phyloP scores from a whole-genome alignment of 2,888 invertebrate genomes.

The Macroteleia sp. region DNA sequence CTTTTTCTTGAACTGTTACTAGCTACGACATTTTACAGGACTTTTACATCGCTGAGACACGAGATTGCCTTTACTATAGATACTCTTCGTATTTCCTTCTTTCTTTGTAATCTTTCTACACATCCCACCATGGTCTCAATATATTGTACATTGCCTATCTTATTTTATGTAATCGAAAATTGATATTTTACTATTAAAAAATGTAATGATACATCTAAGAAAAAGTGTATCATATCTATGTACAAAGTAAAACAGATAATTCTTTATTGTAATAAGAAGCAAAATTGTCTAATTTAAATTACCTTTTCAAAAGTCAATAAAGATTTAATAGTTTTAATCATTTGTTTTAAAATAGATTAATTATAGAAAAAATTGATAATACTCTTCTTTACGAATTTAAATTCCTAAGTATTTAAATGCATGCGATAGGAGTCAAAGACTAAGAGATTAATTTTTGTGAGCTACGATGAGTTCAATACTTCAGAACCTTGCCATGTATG shows the following conservation, averaged over 20 bases:
- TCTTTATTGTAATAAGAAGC: too few species aligned
- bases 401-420: conserved; percentile 16
- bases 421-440: conserved; percentile 33
- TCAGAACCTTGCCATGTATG: conserved; percentile 44
- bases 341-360: too few species aligned
- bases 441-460: conserved; percentile 51
- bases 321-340: too few species aligned
- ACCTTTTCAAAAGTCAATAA: too few species aligned
- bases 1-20: conserved; percentile 69
- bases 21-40: conserved; percentile 71
- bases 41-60: conserved; percentile 74
- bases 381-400: neutral
- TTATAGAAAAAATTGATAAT: neutral
- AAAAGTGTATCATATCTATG: too few species aligned
- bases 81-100: too few species aligned
- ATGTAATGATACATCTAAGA: too few species aligned
- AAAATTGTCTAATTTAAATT: too few species aligned
- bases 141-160: conserved; percentile 32
- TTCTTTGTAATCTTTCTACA: conserved; percentile 59
- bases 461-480: conserved; percentile 50
- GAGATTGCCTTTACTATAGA: conserved; percentile 72
- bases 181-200: too few species aligned
- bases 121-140: conserved; percentile 35
- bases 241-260: too few species aligned
- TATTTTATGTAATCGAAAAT: too few species aligned